Conservation (phyloP, 2,797 vertebrate species). For the Denticeps clupeoides region DNA sequence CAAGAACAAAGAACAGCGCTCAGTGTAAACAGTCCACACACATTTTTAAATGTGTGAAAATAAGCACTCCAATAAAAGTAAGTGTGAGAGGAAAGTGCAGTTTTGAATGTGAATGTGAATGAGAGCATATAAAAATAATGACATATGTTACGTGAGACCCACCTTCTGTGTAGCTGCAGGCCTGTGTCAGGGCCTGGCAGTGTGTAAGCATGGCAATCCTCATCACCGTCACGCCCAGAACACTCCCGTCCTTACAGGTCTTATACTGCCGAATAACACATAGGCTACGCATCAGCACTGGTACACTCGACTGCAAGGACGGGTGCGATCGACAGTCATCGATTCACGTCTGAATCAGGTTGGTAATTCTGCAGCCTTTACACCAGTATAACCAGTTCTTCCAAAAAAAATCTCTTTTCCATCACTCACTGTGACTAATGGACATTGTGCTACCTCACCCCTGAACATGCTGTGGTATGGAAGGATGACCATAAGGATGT, state of each 20-base stretch:
- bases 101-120: not conserved
- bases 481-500: no score
- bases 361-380: no score
- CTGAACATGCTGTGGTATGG: no score
- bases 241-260: slow-evolving; percentile 96
- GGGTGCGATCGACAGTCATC: no score
- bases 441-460: no score
- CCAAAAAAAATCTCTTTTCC: no score
- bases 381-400: no score
- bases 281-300: not conserved
- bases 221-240: slow-evolving; percentile 90
- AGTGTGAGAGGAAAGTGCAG: not conserved
- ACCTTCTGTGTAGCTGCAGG: slow-evolving; percentile 97
- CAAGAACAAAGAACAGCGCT: not conserved
- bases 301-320: no score
- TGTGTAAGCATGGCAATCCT: slow-evolving; percentile 91
- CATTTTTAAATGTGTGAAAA: no score
- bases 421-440: no score
- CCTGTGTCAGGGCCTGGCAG: slow-evolving; percentile 93
- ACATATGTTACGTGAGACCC: slow-evolving; percentile 20
- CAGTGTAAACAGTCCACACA: not conserved
- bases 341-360: no score
- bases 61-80: no score
- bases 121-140: slow-evolving; percentile 10
- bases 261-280: slow-evolving; percentile 72